Evolutionary conservation across 1,140 invertebrate genomes (phyloP), one percentile per base, ranked within the genome.

Genomic region (Apis dorsata): DNA sequence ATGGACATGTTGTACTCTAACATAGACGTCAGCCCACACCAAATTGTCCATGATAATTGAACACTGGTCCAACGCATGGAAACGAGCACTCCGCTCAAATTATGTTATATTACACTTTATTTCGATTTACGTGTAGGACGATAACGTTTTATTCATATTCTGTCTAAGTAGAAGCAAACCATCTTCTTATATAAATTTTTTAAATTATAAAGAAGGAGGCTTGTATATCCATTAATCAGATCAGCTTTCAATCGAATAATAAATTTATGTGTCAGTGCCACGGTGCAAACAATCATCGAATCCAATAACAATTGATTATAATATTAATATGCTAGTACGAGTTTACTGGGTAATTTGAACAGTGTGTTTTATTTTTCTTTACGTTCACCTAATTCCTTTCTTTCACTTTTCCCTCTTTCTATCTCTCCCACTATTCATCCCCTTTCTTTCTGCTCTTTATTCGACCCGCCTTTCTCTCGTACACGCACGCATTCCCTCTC

Each of bases 11-110:
- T 93, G 91, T 92, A 91, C 86, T 93, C 93, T 94, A 94, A 94
- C 93, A 94, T 93, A 93, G 90, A 93, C 90, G 93, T 94, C 93
- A 94, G 93, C 93, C 93, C 93, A 94, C 93, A 94, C 91, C 93
- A 93, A 94, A 92, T 93, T 93, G 91, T 93, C 92, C 91, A 93
- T 93, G 90, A 91, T 91, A 86, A 90, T 88, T 90, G 89, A 89
- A 90, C 81, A 85, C 85, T 80, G 87, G 74, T 83, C 89, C 81
- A 81, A 88, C 24, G 65, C 65, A 77, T 83, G 65, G 86, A 79
- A 79, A 85, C 84, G 72, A 88, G 75, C 73, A 55, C 51, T 82
- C 53, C 15, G 15, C 59, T 71, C 71, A 70, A 80, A 85, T 73
- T 84, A 78, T 28, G 49, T 70, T 70, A 68, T 34, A 77, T 77